Evolutionary conservation across 2,797 vertebrate genomes (phyloP), one percentile per base, ranked within the genome.

Genomic region (Chelonia mydas): DNA sequence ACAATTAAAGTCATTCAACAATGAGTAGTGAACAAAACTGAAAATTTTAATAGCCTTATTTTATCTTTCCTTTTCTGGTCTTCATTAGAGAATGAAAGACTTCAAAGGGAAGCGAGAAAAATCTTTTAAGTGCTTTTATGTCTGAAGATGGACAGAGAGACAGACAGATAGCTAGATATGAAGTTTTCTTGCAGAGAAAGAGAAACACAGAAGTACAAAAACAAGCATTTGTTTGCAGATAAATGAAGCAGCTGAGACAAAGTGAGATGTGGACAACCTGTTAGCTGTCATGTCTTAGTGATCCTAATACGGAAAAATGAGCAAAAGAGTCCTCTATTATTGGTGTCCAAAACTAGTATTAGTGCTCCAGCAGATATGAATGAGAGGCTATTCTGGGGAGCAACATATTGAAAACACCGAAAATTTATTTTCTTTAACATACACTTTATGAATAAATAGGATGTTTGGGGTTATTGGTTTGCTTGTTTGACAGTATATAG

Each of bases 81-180:
- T 96, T 96, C 96, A 96, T 97, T 95, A 96, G 87, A 94, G 80
- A 92, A 90, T 86, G 78, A 86, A 89, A 94, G 54, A 97, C 96
- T 96, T 97, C 95, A 97, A 97, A 97, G 92, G 25, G 65, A 33
- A 80, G 13, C 17, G 53, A 81, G 50, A 3, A 19, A 54, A 2
- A 47, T 88, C 87, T 96, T 92, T 92, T 89, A 96, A 94, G 61
- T 83, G 86, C 94, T 96, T 97, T 97, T 90, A 95, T 96, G 87
- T 93, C 1, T 21, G 85, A 86, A 87, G 89, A 91, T 95, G 93
- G 94, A 95, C 93, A 90, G 90, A 92, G 55, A 83, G 95, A 84
- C 86, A 92, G 94, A 55, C 50, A 92, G 83, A 90, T 93, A 95
- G 96, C 86, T 95, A 80, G 92, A 95, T 88, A 82, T 55, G 89